These are phyloP conservation scores for Melanotaenia boesemani DNA, from an alignment of 2,797 vertebrate species.

Conservation along the genomic window DNA sequence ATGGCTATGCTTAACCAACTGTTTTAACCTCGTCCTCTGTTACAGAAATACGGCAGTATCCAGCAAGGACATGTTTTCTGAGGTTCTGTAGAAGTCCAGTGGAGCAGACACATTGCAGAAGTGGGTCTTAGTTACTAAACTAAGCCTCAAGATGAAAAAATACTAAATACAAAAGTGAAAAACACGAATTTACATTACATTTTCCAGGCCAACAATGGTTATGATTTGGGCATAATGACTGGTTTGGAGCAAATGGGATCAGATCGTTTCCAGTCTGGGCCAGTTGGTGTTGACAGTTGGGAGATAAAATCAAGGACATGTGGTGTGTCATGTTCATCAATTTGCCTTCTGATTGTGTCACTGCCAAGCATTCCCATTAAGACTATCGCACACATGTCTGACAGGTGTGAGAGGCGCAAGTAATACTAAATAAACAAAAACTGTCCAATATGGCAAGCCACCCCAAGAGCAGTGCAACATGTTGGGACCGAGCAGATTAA, in stretches of 20 bases:
- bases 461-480: constrained; percentile 26
- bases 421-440: constrained; percentile 36
- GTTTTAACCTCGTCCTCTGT: constrained; percentile 7
- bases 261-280: constrained; percentile 34
- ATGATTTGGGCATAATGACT: constrained; percentile 39
- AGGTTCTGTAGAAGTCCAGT: constrained; percentile 5
- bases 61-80: constrained; percentile 15
- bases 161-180: not conserved
- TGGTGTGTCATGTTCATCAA: constrained; percentile 61
- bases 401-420: constrained; percentile 52
- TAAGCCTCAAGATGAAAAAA: not conserved
- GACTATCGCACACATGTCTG: constrained; percentile 51
- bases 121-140: not conserved
- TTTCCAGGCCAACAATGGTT: constrained; percentile 33
- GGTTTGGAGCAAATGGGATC: constrained; percentile 42
- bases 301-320: constrained; percentile 64
- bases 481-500: constrained; percentile 13
- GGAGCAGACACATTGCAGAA: not conserved
- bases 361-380: constrained; percentile 56
- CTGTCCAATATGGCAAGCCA: constrained; percentile 11
- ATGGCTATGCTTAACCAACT: constrained; percentile 23
- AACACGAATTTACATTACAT: constrained; percentile 8
- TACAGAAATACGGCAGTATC: not conserved
- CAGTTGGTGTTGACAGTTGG: constrained; percentile 62
- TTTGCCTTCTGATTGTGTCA: constrained; percentile 54